Evolutionary conservation across 1,140 invertebrate species (phyloP).

Genomic region (Plectus sambesii): DNA sequence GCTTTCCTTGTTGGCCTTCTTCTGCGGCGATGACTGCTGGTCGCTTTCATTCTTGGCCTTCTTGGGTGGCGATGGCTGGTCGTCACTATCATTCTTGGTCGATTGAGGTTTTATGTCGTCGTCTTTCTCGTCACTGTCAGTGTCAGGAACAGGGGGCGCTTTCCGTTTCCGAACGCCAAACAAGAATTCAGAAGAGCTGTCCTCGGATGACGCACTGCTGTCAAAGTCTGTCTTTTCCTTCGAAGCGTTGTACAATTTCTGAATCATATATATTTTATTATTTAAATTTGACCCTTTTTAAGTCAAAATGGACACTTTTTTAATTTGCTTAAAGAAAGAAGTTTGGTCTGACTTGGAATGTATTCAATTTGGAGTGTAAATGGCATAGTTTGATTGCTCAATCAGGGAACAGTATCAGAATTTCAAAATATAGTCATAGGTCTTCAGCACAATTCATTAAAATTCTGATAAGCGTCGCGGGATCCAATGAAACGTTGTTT

Average conservation of each 20-base stretch:
- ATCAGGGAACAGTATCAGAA: no score
- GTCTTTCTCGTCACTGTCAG: not conserved
- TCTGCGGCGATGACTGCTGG: no score
- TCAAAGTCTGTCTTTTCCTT: not conserved
- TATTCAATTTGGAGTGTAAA: not conserved
- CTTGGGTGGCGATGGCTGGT: not conserved
- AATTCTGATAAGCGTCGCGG: no score
- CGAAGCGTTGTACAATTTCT: not conserved
- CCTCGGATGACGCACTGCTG: not conserved
- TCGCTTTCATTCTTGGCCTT: no score
- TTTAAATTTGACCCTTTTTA: no score
- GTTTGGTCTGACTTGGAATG: not conserved
- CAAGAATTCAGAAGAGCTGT: not conserved
- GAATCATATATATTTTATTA: no score
- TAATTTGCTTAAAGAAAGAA: not conserved
- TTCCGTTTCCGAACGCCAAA: not conserved
- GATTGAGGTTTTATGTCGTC: constrained; percentile 1
- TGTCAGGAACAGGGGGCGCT: not conserved
- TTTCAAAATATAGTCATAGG: no score
- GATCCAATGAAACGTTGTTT: constrained; percentile 45
- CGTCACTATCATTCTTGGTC: not conserved
- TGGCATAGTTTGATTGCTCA: not conserved
- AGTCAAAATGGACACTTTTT: no score
- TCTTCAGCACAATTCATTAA: no score
- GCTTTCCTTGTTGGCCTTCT: no score